phyloP scores from a whole-genome alignment of 1,140 invertebrate genomes.

The Gyrodactylus bullatarudis region DNA sequence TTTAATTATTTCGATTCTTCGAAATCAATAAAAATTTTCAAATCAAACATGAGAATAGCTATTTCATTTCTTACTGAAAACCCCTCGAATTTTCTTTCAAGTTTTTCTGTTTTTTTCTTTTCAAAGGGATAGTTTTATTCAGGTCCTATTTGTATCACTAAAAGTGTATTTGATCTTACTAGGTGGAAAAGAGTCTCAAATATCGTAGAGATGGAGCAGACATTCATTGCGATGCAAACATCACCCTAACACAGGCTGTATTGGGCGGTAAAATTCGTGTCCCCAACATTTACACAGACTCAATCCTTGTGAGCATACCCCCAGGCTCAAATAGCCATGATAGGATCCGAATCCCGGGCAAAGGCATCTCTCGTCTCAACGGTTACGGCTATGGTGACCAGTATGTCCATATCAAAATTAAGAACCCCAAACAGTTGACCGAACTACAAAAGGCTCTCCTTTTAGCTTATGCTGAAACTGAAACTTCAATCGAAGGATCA shows the following conservation, averaged over 20 bases:
- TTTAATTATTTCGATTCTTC: no score
- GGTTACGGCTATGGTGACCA: conserved; percentile 69
- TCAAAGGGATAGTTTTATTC: no score
- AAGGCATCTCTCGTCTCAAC: conserved; percentile 66
- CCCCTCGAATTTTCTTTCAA: no score
- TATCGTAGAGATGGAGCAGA: conserved; percentile 67
- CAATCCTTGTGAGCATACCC: conserved; percentile 35
- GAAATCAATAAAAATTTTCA: no score
- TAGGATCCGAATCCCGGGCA: conserved; percentile 40
- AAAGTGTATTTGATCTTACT: no score
- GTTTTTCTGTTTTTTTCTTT: no score
- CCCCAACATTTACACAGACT: conserved; percentile 71
- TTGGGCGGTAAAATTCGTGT: conserved; percentile 61
- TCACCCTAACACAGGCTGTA: conserved; percentile 44
- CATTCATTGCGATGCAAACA: conserved; percentile 31
- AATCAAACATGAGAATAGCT: no score
- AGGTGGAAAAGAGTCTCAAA: conserved; percentile 48
- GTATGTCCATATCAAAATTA: conserved; percentile 68
- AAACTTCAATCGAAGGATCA: neutral
- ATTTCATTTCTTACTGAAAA: no score
- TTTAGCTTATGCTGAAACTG: neutral
- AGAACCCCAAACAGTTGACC: conserved; percentile 20
- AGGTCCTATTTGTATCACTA: conserved; percentile 29
- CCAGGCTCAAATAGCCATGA: conserved; percentile 65
- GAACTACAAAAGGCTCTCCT: conserved; percentile 1